Percentiles rank a stretch among this genome's conserved stretches.
phyloP scores from a whole-genome alignment of 2,797 vertebrate genomes.

The Helicolenus hilgendorfi region DNA sequence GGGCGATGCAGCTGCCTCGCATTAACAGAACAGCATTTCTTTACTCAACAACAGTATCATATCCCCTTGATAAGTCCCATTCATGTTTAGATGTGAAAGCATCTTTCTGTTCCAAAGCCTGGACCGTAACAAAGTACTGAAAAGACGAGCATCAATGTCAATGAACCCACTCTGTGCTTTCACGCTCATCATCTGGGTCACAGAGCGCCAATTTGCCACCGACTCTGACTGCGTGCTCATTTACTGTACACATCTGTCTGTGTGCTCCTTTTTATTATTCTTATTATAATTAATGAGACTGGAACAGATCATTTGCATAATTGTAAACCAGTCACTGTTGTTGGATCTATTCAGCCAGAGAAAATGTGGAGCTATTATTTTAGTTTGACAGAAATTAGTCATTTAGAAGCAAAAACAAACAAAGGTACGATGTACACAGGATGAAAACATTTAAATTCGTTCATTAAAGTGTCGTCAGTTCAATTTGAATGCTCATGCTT shows the following conservation, averaged over 20 bases:
- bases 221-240: background rate
- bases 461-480: slow-evolving; percentile 30
- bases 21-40: slow-evolving; percentile 63
- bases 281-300: background rate
- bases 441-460: slow-evolving; percentile 30
- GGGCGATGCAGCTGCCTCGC: slow-evolving; percentile 51
- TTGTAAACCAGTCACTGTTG: slow-evolving; percentile 3
- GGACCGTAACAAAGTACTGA: slow-evolving; percentile 32
- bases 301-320: slow-evolving; percentile 5
- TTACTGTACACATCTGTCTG: slow-evolving; percentile 1
- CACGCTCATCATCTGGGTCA: slow-evolving; percentile 17
- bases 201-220: slow-evolving; percentile 3
- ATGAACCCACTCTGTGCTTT: slow-evolving; percentile 60
- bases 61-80: slow-evolving; percentile 55
- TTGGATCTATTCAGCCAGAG: slow-evolving; percentile 4
- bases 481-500: slow-evolving; percentile 9
- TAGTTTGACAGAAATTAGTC: slow-evolving; percentile 23
- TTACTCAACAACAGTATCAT: slow-evolving; percentile 63
- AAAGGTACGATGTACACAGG: background rate
- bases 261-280: background rate
- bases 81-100: slow-evolving; percentile 63
- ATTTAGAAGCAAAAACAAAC: slow-evolving; percentile 2
- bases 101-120: slow-evolving; percentile 48
- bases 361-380: slow-evolving; percentile 22
- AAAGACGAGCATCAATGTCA: slow-evolving; percentile 33